A percentile compares a stretch with the other conserved stretches of the same genome.
Evolutionary conservation across 2,797 vertebrate genomes (phyloP).

Genomic region (Rhodeus uyekii): DNA sequence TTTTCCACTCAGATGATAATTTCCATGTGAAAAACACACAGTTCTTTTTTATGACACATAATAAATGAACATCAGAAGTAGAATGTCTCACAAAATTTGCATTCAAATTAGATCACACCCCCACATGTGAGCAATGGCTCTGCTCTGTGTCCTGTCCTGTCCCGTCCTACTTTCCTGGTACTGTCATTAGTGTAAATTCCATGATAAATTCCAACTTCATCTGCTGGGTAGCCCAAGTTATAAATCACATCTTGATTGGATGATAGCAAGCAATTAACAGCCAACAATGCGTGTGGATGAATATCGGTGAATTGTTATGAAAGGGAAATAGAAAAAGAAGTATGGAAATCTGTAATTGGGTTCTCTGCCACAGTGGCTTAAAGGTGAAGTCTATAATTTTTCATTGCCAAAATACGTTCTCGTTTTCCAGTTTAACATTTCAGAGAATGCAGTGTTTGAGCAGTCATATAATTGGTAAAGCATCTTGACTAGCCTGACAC

Average conservation of each 20-base stretch:
- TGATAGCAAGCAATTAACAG: constrained; percentile 32
- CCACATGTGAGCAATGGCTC: constrained; percentile 38
- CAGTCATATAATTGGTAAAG: background rate
- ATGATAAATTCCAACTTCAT: constrained; percentile 28
- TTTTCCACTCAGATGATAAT: constrained; percentile 27
- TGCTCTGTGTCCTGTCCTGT: background rate
- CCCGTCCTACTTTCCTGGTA: constrained; percentile 15
- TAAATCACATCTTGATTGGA: constrained; percentile 48
- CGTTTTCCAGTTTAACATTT: background rate
- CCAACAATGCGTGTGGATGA: constrained; percentile 4
- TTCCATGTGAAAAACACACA: constrained; percentile 8
- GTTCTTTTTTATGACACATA: constrained; percentile 36
- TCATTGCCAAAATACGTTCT: background rate
- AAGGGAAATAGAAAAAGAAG: background rate
- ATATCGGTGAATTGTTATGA: background rate
- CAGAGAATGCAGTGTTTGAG: background rate
- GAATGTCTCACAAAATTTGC: constrained; percentile 47
- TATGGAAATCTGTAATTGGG: background rate
- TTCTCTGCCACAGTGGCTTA: background rate
- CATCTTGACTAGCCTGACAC: background rate
- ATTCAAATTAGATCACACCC: constrained; percentile 57
- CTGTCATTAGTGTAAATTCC: constrained; percentile 2
- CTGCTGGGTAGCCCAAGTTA: constrained; percentile 35
- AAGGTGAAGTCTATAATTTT: background rate
- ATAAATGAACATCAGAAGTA: constrained; percentile 41